Conservation (phyloP, 2,797 vertebrate genomes). For the Siniperca undulata region DNA sequence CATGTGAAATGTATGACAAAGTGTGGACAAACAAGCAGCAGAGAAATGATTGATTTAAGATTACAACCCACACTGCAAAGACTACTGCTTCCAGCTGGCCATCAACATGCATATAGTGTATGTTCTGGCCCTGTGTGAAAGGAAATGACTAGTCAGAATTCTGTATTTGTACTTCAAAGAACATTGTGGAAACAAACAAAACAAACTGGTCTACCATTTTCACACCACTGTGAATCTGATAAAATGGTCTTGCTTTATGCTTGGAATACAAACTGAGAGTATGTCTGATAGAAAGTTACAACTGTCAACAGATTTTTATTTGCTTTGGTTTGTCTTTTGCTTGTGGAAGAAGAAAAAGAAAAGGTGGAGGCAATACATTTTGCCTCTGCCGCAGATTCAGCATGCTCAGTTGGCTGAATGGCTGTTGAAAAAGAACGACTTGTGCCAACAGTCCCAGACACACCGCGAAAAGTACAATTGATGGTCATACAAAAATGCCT, state of each 20-base stretch:
- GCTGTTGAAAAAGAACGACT: slow-evolving; percentile 1
- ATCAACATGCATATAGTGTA: slow-evolving; percentile 8
- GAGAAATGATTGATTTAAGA: slow-evolving; percentile 21
- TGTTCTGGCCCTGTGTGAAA: slow-evolving; percentile 35
- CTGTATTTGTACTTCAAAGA: slow-evolving; percentile 50
- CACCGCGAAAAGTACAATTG: background rate
- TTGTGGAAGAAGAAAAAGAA: background rate
- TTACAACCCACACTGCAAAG: slow-evolving; percentile 37
- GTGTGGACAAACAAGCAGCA: slow-evolving; percentile 17
- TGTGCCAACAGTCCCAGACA: background rate
- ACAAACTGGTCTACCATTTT: slow-evolving; percentile 45
- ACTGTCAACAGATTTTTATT: background rate
- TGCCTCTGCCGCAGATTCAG: background rate
- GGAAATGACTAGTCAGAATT: slow-evolving; percentile 51
- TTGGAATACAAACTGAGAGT: slow-evolving; percentile 45
- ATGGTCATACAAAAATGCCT: background rate
- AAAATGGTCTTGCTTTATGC: slow-evolving; percentile 15
- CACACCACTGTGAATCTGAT: slow-evolving; percentile 50
- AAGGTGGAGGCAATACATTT: slow-evolving; percentile 3
- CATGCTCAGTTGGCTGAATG: slow-evolving; percentile 12
- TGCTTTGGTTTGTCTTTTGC: slow-evolving; percentile 20
- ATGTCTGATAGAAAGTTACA: background rate
- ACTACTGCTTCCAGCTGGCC: slow-evolving; percentile 30
- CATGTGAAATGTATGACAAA: slow-evolving; percentile 24
- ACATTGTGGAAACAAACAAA: slow-evolving; percentile 47